Base-by-base conservation (phyloP, 35 echinoderm and acorn worm genomes). In the Eucidaris tribuloides region DNA sequence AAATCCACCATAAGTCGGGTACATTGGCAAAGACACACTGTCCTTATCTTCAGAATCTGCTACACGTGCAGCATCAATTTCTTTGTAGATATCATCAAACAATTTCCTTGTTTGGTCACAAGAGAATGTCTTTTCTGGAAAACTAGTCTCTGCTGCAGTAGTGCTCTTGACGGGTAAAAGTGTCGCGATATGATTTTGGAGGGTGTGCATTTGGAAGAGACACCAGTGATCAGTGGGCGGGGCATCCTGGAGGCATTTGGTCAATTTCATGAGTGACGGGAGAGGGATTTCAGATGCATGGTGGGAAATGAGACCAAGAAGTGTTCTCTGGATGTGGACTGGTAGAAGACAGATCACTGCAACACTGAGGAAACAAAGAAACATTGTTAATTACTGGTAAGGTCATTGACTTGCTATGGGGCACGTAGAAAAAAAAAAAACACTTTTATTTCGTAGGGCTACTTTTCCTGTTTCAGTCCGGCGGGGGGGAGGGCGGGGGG, bases 231-330 rank as follows among this genome's bases (percentile, higher is more conserved):
- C 82, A 3, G 62, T 46, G 23, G 52, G 40, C 9, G 13, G 2
- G 28, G 17, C 42, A 54, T 71, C 64, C 13, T 20, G 42, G 17
- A 84, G 42, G 34, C 40, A 65, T 40, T 56, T 30, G 1, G 45
- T 62, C 40, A 84, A 35, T 41, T 84, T 71, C 11, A 68, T 38
- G 13, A 84, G 62, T 14, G 34, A 65, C 29, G 61, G 58, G 35
- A 84, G 38, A 13, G 82, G 82, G 3, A 84, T 46, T 48, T 84
- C 82, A 49, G 45, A 49, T n/a, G 45, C 42, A 46, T 70, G 82
- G 15, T 84, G 34, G 6, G 62, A 84, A 23, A 84, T 62, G 14
- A 84, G 27, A 1, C 22, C 61, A 3, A 84, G 2, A 6, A 65
- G 61, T 18, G 43, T 71, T 46, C 63, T 46, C 29, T 71, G 59